These are phyloP conservation scores for Cephalopholis sonnerati DNA, from an alignment of 2,113 vertebrate genomes.

Conservation along the genomic window DNA sequence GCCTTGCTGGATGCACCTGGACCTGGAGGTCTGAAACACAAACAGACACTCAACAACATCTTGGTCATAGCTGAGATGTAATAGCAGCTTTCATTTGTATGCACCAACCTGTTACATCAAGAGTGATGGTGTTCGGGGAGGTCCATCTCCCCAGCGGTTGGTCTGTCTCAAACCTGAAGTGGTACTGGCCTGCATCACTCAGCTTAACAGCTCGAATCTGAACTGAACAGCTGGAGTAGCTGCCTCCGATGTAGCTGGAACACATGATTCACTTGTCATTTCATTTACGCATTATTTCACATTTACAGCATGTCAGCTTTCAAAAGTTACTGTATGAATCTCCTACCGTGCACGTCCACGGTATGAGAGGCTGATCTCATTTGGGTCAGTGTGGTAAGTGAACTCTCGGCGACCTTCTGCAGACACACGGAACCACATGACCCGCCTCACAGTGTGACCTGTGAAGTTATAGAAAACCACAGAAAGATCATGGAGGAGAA, in stretches of 20 bases:
- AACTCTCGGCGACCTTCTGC: slow-evolving; percentile 79
- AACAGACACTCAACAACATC: background rate
- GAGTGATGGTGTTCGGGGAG: slow-evolving; percentile 79
- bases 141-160: slow-evolving; percentile 84
- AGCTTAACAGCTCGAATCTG: slow-evolving; percentile 80
- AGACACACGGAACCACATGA: slow-evolving; percentile 86
- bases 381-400: slow-evolving; percentile 78
- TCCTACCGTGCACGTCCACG: slow-evolving; percentile 77
- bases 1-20: slow-evolving; percentile 80
- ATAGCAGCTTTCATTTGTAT: background rate
- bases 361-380: slow-evolving; percentile 81
- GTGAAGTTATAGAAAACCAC: slow-evolving; percentile 16
- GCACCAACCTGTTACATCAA: slow-evolving; percentile 80
- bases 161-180: slow-evolving; percentile 86
- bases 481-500: background rate
- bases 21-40: slow-evolving; percentile 83
- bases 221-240: slow-evolving; percentile 80
- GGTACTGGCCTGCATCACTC: slow-evolving; percentile 84
- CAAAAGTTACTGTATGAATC: background rate
- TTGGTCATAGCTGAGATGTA: no score
- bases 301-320: background rate
- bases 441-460: slow-evolving; percentile 79
- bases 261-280: background rate
- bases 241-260: slow-evolving; percentile 77
- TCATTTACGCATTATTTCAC: background rate